Evolutionary conservation across 2,888 invertebrate genomes (phyloP).

Genomic region (Noctua fimbriata): DNA sequence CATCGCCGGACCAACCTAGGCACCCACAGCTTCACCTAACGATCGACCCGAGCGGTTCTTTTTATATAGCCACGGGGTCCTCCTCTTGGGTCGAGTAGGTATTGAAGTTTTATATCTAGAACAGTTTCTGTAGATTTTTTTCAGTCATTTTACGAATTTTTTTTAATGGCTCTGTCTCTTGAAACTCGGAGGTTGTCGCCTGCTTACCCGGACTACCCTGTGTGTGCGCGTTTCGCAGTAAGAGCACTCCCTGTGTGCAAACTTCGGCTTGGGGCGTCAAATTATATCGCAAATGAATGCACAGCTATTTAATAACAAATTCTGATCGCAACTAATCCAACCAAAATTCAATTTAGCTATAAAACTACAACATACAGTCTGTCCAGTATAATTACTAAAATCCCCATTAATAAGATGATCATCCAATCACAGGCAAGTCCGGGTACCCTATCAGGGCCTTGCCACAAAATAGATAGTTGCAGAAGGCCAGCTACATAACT

Average conservation of each 20-base stretch:
- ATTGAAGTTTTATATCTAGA: neutral
- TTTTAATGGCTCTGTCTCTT: too few relatives aligned
- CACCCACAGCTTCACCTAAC: too few relatives aligned
- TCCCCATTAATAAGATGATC: constrained; percentile 29
- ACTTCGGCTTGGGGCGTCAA: neutral
- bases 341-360: neutral
- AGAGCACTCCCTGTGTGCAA: neutral
- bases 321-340: neutral
- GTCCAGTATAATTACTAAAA: constrained; percentile 8
- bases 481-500: neutral
- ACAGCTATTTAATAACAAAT: neutral
- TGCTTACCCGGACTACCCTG: too few relatives aligned
- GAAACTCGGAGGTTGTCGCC: too few relatives aligned
- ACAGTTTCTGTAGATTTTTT: too few relatives aligned
- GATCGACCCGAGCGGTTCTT: too few relatives aligned
- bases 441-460: neutral
- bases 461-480: neutral
- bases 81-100: neutral
- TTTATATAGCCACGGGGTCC: too few relatives aligned
- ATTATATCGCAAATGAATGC: neutral
- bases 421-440: constrained; percentile 37
- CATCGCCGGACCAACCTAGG: too few relatives aligned
- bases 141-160: too few relatives aligned
- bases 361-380: neutral
- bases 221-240: neutral